These are phyloP conservation scores for Rhombomys opimus DNA, from an alignment of 2,113 vertebrate species.

Conservation along the genomic window DNA sequence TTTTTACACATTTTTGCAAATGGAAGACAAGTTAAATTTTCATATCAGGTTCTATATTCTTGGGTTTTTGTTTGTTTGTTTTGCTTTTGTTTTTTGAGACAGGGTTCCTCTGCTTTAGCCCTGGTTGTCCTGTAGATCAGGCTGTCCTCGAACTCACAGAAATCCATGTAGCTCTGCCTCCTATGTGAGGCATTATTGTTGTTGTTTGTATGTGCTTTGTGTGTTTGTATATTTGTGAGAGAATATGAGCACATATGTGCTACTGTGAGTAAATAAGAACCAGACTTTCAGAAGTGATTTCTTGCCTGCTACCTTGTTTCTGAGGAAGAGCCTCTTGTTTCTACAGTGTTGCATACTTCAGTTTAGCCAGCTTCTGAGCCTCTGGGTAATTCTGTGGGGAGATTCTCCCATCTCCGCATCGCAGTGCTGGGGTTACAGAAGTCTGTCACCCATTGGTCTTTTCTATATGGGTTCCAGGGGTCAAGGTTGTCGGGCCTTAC, in stretches of 20 bases:
- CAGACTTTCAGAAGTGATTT: not conserved
- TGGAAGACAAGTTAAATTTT: slow-evolving; percentile 6
- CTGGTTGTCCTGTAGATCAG: not conserved
- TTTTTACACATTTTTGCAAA: not conserved
- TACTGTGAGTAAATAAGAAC: no score
- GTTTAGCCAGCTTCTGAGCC: not conserved
- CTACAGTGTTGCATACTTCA: not conserved
- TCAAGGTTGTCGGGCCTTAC: no score
- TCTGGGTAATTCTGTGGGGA: not conserved
- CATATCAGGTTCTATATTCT: not conserved
- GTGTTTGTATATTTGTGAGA: not conserved
- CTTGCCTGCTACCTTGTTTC: not conserved
- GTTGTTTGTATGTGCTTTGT: not conserved
- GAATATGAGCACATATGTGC: not conserved
- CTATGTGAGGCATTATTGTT: not conserved
- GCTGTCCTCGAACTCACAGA: not conserved
- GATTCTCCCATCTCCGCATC: not conserved
- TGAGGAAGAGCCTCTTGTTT: not conserved
- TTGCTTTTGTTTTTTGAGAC: not conserved
- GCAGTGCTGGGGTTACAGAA: not conserved
- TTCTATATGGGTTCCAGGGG: not conserved
- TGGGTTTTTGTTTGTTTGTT: not conserved
- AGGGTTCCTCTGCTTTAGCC: not conserved
- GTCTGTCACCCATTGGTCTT: not conserved
- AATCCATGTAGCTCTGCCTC: not conserved